phyloP scores from a whole-genome alignment of 1,140 invertebrate genomes.

The Lasioglossum albipes region DNA sequence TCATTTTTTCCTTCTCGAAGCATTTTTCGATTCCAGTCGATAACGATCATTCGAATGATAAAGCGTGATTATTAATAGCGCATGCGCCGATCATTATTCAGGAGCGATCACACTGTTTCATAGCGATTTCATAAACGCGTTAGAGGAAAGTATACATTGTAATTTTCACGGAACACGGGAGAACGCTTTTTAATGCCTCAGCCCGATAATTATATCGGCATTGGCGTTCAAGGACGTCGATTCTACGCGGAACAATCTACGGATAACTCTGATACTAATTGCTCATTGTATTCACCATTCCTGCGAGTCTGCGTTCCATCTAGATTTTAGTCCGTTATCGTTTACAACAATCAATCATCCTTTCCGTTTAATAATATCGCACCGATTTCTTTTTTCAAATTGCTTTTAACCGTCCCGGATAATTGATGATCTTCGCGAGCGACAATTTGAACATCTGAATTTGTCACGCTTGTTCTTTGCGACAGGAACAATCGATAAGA shows the following conservation, averaged over 20 bases:
- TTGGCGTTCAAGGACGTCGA: constrained; percentile 7
- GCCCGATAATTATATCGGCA: constrained; percentile 12
- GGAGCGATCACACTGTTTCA: too few relatives aligned
- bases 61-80: background rate
- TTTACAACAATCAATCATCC: background rate
- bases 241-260: constrained; percentile 10
- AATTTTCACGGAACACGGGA: constrained; percentile 3
- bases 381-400: background rate
- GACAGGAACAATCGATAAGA: too few relatives aligned
- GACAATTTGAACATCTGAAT: too few relatives aligned
- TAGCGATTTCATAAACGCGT: background rate
- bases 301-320: background rate
- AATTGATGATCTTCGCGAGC: too few relatives aligned
- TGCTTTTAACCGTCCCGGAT: background rate
- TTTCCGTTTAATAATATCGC: background rate
- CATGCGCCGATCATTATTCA: background rate
- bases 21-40: background rate
- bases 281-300: background rate
- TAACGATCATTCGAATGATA: background rate
- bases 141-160: background rate
- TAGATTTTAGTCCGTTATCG: background rate
- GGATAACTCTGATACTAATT: constrained; percentile 14
- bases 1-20: background rate
- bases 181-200: constrained; percentile 11
- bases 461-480: too few relatives aligned